A percentile compares a stretch with the other conserved stretches of the same genome.
Conservation (phyloP, 2,797 vertebrate genomes). For the Cyprinodon diabolis region DNA sequence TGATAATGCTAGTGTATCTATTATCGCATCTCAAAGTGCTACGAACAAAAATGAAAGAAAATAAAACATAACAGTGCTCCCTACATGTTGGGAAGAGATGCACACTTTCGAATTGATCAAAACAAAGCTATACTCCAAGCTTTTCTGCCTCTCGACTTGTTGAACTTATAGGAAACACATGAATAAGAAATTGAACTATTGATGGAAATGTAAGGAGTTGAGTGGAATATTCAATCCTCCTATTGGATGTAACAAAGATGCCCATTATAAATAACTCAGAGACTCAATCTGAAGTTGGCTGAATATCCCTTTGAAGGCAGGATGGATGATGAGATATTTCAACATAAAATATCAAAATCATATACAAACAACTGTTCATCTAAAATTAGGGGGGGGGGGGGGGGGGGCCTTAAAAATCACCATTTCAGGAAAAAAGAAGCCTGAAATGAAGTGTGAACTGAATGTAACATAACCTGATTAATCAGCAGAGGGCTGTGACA, state of each 20-base stretch:
- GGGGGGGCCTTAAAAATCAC: neutral
- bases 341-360: neutral
- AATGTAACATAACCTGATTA: neutral
- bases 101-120: neutral
- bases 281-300: conserved; percentile 7
- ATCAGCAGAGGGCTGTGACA: neutral
- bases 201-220: conserved; percentile 27
- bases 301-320: neutral
- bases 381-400: no score
- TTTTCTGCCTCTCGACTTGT: conserved; percentile 10
- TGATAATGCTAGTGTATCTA: no score
- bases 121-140: conserved; percentile 10
- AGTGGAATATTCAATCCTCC: conserved; percentile 1
- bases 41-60: no score
- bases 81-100: no score
- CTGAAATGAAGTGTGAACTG: neutral
- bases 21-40: no score
- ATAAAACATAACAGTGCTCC: no score
- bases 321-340: conserved; percentile 20
- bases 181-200: conserved; percentile 23
- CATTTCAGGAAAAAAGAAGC: neutral
- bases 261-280: conserved; percentile 51
- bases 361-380: neutral
- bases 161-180: conserved; percentile 15
- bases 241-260: conserved; percentile 15